phyloP scores from a whole-genome alignment of 2,113 vertebrate species.

The Dryoscopus gambensis region DNA sequence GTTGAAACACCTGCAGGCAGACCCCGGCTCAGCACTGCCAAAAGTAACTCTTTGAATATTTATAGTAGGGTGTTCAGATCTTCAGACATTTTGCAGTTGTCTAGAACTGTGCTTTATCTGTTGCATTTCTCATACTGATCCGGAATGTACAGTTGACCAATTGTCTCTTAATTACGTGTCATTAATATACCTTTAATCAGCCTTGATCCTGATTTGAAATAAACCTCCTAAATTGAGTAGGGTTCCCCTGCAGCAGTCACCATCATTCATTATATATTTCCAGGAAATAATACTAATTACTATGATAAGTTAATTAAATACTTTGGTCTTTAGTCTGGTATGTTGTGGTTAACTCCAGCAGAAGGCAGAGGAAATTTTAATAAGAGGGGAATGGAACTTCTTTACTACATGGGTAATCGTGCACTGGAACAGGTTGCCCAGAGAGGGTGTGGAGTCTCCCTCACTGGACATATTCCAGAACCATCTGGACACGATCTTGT shows the following conservation, averaged over 20 bases:
- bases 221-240: neutral
- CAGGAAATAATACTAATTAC: neutral
- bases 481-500: neutral
- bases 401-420: fast-evolving
- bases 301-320: neutral
- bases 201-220: neutral
- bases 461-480: neutral
- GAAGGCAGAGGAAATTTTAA: neutral
- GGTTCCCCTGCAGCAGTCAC: neutral
- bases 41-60: neutral
- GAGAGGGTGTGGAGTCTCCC: neutral
- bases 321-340: neutral
- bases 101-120: neutral
- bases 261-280: neutral
- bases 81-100: neutral
- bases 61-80: neutral
- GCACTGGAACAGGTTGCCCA: neutral
- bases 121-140: neutral
- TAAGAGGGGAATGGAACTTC: neutral
- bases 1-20: neutral
- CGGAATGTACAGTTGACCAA: neutral
- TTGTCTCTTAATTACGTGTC: neutral
- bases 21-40: neutral
- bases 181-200: neutral
- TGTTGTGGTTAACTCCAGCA: neutral